A percentile compares a stretch with the other conserved stretches of the same genome.
Conservation (phyloP, 2,797 vertebrate species). For the Anabacerthia variegaticeps region DNA sequence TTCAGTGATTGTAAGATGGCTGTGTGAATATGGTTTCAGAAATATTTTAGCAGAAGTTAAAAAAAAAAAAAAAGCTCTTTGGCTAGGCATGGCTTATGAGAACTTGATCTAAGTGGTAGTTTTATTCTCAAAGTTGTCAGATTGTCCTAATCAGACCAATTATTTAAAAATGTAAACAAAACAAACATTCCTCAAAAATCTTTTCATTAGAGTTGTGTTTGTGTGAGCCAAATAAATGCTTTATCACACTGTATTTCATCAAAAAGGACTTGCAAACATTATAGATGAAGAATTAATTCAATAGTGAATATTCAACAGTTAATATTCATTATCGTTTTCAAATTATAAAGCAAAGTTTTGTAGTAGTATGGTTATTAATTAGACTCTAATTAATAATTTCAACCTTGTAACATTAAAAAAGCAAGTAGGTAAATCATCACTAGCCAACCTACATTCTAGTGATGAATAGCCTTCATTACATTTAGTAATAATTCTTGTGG, state of each 20-base stretch:
- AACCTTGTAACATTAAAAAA: constrained; percentile 56
- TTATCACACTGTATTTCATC: background rate
- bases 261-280: constrained; percentile 18
- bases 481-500: constrained; percentile 29
- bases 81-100: background rate
- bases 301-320: background rate
- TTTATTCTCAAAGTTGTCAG: background rate
- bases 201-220: background rate
- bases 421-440: constrained; percentile 50
- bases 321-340: constrained; percentile 56
- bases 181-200: background rate
- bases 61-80: background rate
- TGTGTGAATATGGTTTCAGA: background rate
- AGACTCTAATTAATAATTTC: constrained; percentile 65
- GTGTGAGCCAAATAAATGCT: background rate
- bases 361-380: constrained; percentile 60
- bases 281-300: constrained; percentile 19
- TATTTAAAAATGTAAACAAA: background rate
- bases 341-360: constrained; percentile 51
- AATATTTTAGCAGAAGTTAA: background rate
- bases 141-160: background rate
- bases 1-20: background rate
- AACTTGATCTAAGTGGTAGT: background rate
- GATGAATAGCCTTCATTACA: constrained; percentile 44
- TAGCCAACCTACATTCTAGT: constrained; percentile 32